Percentiles rank a stretch among this genome's conserved stretches.
Conservation (phyloP, 2,797 vertebrate genomes). For the Valencia hispanica region DNA sequence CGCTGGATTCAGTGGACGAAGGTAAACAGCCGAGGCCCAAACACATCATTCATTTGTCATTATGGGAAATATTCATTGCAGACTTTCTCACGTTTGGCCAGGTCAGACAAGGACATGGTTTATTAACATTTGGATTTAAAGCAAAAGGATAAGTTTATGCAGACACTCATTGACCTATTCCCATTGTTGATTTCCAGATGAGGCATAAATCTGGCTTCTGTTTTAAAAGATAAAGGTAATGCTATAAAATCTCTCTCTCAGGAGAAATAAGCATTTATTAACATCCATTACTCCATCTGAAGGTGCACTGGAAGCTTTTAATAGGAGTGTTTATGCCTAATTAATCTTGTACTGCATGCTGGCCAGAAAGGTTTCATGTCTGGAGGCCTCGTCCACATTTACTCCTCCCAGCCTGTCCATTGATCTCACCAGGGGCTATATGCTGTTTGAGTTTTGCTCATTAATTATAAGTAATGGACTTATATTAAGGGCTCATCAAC, state of each 20-base stretch:
- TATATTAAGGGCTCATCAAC: slow-evolving; percentile 81
- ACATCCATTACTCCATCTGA: slow-evolving; percentile 67
- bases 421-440: slow-evolving; percentile 74
- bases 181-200: slow-evolving; percentile 67
- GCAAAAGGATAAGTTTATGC: slow-evolving; percentile 49
- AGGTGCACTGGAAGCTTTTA: slow-evolving; percentile 63
- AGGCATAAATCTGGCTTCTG: slow-evolving; percentile 58
- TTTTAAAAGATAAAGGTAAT: slow-evolving; percentile 51
- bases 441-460: slow-evolving; percentile 77
- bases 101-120: slow-evolving; percentile 56
- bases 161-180: slow-evolving; percentile 63
- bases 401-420: slow-evolving; percentile 67
- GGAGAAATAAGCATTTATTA: slow-evolving; percentile 58
- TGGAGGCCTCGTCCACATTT: slow-evolving; percentile 63
- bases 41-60: slow-evolving; percentile 9
- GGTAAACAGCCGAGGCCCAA: slow-evolving; percentile 77
- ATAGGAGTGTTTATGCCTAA: slow-evolving; percentile 71
- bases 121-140: slow-evolving; percentile 58
- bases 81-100: slow-evolving; percentile 42
- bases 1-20: slow-evolving; percentile 94
- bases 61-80: slow-evolving; percentile 24
- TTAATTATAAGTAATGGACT: slow-evolving; percentile 85
- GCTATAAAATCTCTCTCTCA: slow-evolving; percentile 27
- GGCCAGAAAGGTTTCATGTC: slow-evolving; percentile 70
- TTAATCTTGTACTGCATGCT: slow-evolving; percentile 68